A percentile compares a stretch with the other conserved stretches of the same genome.
phyloP scores from a whole-genome alignment of 2,797 vertebrate genomes.

The Hydrocynus forskahlii region DNA sequence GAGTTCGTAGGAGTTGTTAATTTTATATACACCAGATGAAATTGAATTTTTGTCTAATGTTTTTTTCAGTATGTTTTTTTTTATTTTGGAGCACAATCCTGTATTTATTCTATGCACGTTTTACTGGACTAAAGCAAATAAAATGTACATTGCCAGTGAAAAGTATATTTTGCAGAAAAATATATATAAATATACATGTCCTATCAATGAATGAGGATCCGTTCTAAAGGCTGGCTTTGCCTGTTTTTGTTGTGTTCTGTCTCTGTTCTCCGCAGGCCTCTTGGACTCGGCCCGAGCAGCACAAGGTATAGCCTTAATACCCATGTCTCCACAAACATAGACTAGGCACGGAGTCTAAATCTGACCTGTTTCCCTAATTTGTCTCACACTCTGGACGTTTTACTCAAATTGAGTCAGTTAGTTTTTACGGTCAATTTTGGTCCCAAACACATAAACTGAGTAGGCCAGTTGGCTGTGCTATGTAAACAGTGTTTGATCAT shows the following conservation, averaged over 20 bases:
- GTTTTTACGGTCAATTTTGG: background rate
- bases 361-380: constrained; percentile 42
- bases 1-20: background rate
- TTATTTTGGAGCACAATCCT: constrained; percentile 7
- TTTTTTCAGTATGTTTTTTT: background rate
- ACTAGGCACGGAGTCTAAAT: constrained; percentile 60
- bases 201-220: constrained; percentile 66
- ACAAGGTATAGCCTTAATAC: constrained; percentile 95
- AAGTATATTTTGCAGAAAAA: constrained; percentile 67
- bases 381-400: background rate
- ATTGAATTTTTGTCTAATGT: background rate
- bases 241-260: constrained; percentile 83
- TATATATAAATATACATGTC: constrained; percentile 50
- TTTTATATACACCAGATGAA: background rate
- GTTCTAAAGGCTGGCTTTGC: constrained; percentile 83
- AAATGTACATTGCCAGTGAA: constrained; percentile 49
- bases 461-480: background rate
- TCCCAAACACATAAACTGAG: background rate
- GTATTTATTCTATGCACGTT: constrained; percentile 24
- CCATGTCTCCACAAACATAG: constrained; percentile 67
- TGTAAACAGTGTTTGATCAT: background rate
- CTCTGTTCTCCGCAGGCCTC: constrained; percentile 98
- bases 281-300: constrained; percentile 98
- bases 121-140: constrained; percentile 54
- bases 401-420: background rate